A percentile compares a stretch with the other conserved stretches of the same genome.
These are phyloP conservation scores for Oceanodroma tethys DNA, from an alignment of 2,113 vertebrate species.

Conservation along the genomic window DNA sequence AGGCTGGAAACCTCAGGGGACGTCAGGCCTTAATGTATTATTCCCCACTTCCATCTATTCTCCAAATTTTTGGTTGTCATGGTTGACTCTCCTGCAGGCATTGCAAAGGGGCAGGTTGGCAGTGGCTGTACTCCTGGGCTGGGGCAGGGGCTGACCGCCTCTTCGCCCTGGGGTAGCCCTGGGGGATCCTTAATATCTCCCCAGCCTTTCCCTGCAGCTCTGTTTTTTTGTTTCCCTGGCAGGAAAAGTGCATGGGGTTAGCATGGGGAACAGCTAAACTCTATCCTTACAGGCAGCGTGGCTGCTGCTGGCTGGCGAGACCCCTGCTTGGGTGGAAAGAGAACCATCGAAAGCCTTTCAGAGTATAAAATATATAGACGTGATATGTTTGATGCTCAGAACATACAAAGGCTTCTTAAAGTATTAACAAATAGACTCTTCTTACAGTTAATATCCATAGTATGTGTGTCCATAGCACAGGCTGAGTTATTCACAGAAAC, in stretches of 20 bases:
- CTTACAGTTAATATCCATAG: neutral
- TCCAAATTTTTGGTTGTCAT: rapidly evolving
- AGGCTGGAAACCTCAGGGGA: too few species aligned
- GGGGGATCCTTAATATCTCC: neutral
- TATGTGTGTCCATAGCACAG: neutral
- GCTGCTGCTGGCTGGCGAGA: neutral
- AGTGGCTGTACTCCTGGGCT: neutral
- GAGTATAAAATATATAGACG: neutral
- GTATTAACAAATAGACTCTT: neutral
- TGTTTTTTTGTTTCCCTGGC: neutral
- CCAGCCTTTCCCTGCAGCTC: neutral
- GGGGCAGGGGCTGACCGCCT: neutral
- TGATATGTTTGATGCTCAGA: neutral
- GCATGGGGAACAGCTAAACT: neutral
- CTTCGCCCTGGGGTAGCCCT: neutral
- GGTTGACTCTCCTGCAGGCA: rapidly evolving
- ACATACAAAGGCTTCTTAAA: neutral
- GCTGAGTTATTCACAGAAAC: neutral
- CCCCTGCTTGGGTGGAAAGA: neutral
- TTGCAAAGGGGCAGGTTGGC: neutral
- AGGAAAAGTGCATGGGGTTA: neutral
- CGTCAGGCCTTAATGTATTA: too few species aligned
- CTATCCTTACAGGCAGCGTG: neutral
- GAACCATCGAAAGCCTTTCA: neutral
- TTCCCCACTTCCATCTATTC: too few species aligned